phyloP scores from a whole-genome alignment of 2,888 invertebrate genomes.

The Calameuta filiformis region DNA sequence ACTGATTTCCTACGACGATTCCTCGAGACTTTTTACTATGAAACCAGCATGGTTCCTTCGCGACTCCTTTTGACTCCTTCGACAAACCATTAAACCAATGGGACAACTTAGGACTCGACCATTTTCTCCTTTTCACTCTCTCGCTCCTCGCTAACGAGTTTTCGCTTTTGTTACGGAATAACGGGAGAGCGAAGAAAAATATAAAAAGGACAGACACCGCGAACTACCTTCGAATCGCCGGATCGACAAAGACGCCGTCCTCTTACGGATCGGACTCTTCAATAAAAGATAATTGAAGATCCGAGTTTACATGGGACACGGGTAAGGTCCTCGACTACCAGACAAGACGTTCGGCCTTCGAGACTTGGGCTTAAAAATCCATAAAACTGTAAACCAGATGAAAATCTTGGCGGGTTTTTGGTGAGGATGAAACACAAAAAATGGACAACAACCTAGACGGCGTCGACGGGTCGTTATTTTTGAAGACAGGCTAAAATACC shows the following conservation, averaged over 20 bases:
- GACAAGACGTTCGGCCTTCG: conserved; percentile 5
- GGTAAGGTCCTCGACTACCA: conserved; percentile 9
- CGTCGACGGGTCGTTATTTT: conserved; percentile 10
- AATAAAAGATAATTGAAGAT: conserved; percentile 25
- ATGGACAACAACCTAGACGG: conserved; percentile 1
- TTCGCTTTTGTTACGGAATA: neutral
- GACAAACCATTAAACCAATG: neutral
- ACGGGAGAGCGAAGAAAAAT: neutral
- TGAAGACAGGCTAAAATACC: neutral
- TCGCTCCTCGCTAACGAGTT: neutral
- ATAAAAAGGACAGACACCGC: neutral
- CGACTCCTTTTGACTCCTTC: neutral
- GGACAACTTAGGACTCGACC: neutral
- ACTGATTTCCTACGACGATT: neutral
- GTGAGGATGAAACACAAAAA: neutral
- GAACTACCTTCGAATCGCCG: neutral
- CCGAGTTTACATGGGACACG: conserved; percentile 12
- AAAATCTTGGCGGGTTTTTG: conserved; percentile 17
- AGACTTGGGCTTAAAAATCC: conserved; percentile 18
- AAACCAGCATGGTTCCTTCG: neutral
- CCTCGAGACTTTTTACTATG: neutral
- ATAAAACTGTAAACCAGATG: conserved; percentile 24
- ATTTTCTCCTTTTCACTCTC: neutral
- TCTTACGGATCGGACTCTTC: neutral
- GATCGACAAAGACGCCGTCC: neutral